Base-by-base conservation (phyloP, 2,113 vertebrate species). In the Passerina amoena region DNA sequence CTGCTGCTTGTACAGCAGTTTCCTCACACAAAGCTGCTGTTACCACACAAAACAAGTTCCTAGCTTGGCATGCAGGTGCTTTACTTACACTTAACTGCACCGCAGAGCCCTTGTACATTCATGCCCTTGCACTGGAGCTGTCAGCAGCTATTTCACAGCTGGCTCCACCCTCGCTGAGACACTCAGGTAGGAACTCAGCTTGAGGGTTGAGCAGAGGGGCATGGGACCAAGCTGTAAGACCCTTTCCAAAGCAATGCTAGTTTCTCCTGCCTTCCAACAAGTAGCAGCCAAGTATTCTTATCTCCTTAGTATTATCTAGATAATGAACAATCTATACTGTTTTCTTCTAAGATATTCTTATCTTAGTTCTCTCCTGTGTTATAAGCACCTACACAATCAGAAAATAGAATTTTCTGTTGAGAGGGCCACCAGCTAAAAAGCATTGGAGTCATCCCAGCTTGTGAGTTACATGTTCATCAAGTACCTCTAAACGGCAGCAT, bases 41-140 rank as follows among this genome's bases (percentile, higher is more conserved):
- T 79, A 51, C 3, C 1, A 69, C 40, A 64, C 44, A 68, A 17
- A 11, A 59, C 12, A 68, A n/a, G 28, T 21, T 90, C 50, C 59
- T 16, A 61, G 14, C 4, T 1, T 27, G 0, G 0, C 40, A 28
- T 7, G 30, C 40, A 23, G 24, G 23, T 40, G 8, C 59, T 88
- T 85, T 59, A 56, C 69, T 93, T 59, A 30, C 27, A 4, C 63
- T 53, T 33, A 19, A 68, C 37, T 1, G 11, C 70, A 42, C 38
- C n/a, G 4, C 28, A 8, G 82, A 77, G 79, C 3, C 37, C 19
- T 61, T 45, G 28, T 28, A 42, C 31, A 8, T 51, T 69, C 65
- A 28, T 4, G 8, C 31, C 72, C 60, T 65, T 15, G 73, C 24
- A 11, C 40, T 30, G 27, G 9, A 73, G 78, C 45, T 82, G 31